These are phyloP conservation scores for Oncorhynchus clarkii DNA, from an alignment of 2,113 vertebrate species.

Conservation along the genomic window DNA sequence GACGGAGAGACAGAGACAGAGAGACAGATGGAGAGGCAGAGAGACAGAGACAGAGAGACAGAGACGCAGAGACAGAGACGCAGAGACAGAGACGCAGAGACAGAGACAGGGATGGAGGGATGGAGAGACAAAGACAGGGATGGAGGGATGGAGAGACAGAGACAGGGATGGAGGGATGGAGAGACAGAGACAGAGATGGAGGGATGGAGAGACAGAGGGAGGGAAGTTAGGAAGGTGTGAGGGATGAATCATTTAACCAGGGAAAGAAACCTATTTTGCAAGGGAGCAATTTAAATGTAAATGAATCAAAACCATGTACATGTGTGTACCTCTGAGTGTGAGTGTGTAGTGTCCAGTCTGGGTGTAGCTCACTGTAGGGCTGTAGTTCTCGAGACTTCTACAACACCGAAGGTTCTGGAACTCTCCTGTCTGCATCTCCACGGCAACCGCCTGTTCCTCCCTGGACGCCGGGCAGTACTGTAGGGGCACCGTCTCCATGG, in stretches of 20 bases:
- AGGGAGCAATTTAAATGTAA: neutral
- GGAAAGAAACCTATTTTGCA: no score
- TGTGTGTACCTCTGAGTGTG: constrained; percentile 56
- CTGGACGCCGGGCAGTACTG: constrained; percentile 50
- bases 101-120: no score
- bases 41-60: no score
- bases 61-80: no score
- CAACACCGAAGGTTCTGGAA: constrained; percentile 34
- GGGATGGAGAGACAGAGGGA: no score
- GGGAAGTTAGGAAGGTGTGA: neutral
- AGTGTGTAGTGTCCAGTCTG: constrained; percentile 65
- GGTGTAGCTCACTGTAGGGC: constrained; percentile 39
- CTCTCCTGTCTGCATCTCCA: constrained; percentile 41
- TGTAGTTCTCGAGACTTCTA: constrained; percentile 46
- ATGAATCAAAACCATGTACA: neutral
- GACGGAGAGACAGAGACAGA: no score
- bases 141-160: no score
- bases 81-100: no score
- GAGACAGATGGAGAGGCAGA: no score
- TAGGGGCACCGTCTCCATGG: constrained; percentile 63
- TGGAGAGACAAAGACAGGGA: no score
- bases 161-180: no score
- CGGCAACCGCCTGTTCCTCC: constrained; percentile 53
- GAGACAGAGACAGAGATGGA: no score
- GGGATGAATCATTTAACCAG: neutral